phyloP scores from a whole-genome alignment of 2,797 vertebrate species.

The Platyrinchus mystaceus region DNA sequence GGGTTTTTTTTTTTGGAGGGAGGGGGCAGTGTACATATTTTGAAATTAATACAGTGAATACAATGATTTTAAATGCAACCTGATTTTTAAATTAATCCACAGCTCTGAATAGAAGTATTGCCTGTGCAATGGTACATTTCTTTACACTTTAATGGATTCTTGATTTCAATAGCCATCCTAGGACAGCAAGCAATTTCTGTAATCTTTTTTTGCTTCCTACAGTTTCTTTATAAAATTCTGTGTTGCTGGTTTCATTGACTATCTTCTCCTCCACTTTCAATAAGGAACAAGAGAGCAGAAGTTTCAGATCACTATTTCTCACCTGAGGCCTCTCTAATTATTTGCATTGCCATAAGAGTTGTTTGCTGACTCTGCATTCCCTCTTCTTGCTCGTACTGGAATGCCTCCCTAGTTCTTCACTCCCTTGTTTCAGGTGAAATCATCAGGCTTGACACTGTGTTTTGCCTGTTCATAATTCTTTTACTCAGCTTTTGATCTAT shows the following conservation, averaged over 20 bases:
- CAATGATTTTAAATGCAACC: neutral
- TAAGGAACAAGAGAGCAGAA: neutral
- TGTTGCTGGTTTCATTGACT: neutral
- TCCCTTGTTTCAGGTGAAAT: neutral
- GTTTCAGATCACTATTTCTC: neutral
- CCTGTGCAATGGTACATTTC: neutral
- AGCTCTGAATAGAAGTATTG: neutral
- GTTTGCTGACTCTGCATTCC: neutral
- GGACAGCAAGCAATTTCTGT: neutral
- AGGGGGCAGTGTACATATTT: accelerated
- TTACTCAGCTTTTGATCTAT: neutral
- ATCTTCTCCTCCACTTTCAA: neutral
- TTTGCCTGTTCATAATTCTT: neutral
- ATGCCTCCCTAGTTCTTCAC: neutral
- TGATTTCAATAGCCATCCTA: neutral
- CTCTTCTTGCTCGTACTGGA: neutral
- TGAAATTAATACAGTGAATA: accelerated
- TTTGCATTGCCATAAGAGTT: neutral
- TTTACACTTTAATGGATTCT: neutral
- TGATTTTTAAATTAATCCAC: neutral
- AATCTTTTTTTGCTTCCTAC: neutral
- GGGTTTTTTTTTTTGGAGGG: accelerated
- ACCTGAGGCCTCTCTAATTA: neutral
- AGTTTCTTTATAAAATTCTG: neutral
- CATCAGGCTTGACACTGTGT: neutral